Evolutionary conservation across 2,113 vertebrate species (phyloP).

Genomic region (Oryzias celebensis): DNA sequence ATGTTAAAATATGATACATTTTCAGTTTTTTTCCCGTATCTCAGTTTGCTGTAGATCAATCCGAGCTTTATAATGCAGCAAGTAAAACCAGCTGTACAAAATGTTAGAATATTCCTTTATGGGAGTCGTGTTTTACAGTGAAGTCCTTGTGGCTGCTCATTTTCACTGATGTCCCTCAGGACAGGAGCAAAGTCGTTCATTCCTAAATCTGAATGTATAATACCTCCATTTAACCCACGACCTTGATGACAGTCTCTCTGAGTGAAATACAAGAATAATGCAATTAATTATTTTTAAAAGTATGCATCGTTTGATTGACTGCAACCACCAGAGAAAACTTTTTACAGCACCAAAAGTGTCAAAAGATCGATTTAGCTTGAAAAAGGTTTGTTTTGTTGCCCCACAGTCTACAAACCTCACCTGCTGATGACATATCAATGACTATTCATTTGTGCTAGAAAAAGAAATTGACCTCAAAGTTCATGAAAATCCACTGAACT

Average conservation of each 20-base stretch:
- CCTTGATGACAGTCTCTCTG: constrained; percentile 2
- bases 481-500: constrained; percentile 30
- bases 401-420: too few species aligned
- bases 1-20: background rate
- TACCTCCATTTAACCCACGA: background rate
- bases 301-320: constrained; percentile 8
- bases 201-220: constrained; percentile 5
- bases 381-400: too few species aligned
- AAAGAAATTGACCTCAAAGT: constrained; percentile 23
- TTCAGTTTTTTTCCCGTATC: background rate
- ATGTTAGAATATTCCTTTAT: background rate
- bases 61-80: background rate
- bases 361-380: too few species aligned
- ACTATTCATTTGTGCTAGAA: constrained; percentile 9
- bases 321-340: background rate
- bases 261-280: background rate
- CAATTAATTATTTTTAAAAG: background rate
- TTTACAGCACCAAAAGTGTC: background rate
- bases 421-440: background rate
- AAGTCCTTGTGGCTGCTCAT: background rate
- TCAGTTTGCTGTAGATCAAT: background rate
- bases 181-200: background rate
- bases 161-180: constrained; percentile 13
- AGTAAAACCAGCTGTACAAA: background rate
- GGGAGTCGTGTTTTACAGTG: background rate